These are phyloP conservation scores for Notodonta dromedarius DNA, from an alignment of 2,888 invertebrate species.

Conservation along the genomic window DNA sequence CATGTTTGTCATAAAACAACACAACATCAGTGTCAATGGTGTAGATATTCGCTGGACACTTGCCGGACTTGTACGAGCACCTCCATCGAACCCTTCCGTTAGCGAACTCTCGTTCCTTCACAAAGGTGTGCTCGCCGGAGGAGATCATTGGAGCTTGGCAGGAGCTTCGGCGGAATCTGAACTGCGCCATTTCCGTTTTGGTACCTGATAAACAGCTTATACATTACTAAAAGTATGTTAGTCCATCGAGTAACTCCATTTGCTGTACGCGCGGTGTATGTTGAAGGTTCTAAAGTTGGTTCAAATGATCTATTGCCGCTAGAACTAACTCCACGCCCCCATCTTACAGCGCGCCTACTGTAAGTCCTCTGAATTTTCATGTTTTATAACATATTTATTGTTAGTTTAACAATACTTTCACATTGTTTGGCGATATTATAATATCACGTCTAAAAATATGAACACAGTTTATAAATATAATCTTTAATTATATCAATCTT, in stretches of 20 bases:
- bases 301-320: too few species aligned
- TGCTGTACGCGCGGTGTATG: background rate
- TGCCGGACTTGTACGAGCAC: conserved; percentile 51
- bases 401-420: too few species aligned
- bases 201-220: conserved; percentile 41
- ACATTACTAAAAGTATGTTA: conserved; percentile 1
- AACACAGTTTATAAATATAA: conserved; percentile 54
- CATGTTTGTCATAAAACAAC: conserved; percentile 59
- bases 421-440: background rate
- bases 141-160: conserved; percentile 54
- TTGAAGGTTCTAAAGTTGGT: too few species aligned
- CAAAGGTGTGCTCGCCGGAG: conserved; percentile 55
- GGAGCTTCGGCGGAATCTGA: conserved; percentile 51
- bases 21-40: conserved; percentile 61
- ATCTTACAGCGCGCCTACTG: too few species aligned
- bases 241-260: background rate
- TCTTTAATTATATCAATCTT: conserved; percentile 73
- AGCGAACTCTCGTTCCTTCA: conserved; percentile 56
- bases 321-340: too few species aligned
- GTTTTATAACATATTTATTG: background rate
- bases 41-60: conserved; percentile 61
- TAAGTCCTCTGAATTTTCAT: background rate
- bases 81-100: conserved; percentile 61
- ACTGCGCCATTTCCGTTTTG: conserved; percentile 44
- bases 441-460: conserved; percentile 19